phyloP scores from a whole-genome alignment of 2,888 invertebrate genomes.

The Trisateles emortualis region DNA sequence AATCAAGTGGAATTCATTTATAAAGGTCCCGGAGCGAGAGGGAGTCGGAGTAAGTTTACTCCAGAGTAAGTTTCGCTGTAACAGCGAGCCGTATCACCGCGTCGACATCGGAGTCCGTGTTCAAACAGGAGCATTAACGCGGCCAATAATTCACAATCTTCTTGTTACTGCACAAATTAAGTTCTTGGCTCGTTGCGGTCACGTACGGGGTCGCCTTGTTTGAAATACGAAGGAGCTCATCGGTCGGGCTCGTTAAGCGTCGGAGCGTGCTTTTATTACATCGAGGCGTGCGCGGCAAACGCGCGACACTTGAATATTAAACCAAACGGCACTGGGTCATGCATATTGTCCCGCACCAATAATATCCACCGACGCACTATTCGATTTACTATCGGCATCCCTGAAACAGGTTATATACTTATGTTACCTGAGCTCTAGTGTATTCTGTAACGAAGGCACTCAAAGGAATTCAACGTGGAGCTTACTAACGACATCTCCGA shows the following conservation, averaged over 20 bases:
- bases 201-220: slow-evolving; percentile 79
- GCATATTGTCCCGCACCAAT: slow-evolving; percentile 74
- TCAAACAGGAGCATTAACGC: slow-evolving; percentile 53
- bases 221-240: slow-evolving; percentile 85
- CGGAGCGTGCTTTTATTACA: slow-evolving; percentile 86
- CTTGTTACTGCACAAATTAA: slow-evolving; percentile 74
- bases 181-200: slow-evolving; percentile 75
- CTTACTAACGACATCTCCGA: background rate
- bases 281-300: slow-evolving; percentile 75
- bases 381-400: slow-evolving; percentile 46
- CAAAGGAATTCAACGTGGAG: background rate
- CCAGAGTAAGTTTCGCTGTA: slow-evolving; percentile 31
- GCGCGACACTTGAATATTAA: slow-evolving; percentile 83
- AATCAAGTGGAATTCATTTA: slow-evolving; percentile 34
- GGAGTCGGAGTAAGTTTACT: background rate
- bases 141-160: slow-evolving; percentile 77
- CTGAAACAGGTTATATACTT: slow-evolving; percentile 16
- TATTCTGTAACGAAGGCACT: background rate
- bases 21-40: slow-evolving; percentile 8
- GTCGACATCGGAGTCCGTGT: slow-evolving; percentile 29
- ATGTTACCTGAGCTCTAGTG: background rate
- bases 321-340: slow-evolving; percentile 76
- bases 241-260: slow-evolving; percentile 84
- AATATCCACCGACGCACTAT: slow-evolving; percentile 65
- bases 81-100: slow-evolving; percentile 20